A percentile compares a stretch with the other conserved stretches of the same genome.
Evolutionary conservation across 2,113 vertebrate genomes (phyloP).

Genomic region (Furnarius figulus): DNA sequence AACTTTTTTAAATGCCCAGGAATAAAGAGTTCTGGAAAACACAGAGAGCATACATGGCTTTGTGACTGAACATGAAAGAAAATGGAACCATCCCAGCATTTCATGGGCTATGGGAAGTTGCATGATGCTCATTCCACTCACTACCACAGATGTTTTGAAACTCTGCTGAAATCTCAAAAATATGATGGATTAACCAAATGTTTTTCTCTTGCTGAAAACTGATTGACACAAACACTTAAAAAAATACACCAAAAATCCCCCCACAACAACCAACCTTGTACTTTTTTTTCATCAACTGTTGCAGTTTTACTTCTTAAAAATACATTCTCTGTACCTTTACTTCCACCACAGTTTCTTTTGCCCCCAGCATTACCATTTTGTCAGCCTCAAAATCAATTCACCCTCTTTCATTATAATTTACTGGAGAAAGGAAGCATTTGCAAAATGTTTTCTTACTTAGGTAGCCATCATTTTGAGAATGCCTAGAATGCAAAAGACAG

Average conservation of each 20-base stretch:
- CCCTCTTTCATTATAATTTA: not conserved
- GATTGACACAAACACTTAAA: not conserved
- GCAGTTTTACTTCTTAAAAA: not conserved
- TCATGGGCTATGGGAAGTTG: not conserved
- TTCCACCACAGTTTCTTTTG: not conserved
- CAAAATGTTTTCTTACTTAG: not conserved
- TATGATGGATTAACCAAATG: not conserved
- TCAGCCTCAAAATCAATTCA: not conserved
- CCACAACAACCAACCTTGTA: not conserved
- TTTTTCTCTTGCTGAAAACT: not conserved
- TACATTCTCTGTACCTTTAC: not conserved
- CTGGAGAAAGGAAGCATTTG: not conserved
- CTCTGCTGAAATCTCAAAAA: not conserved
- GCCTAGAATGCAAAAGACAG: not conserved
- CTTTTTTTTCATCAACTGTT: not conserved
- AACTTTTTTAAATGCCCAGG: not conserved
- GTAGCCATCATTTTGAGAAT: not conserved
- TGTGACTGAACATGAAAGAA: not conserved
- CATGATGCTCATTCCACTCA: not conserved
- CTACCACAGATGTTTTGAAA: not conserved
- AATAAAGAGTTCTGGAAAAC: not conserved
- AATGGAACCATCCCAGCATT: not conserved
- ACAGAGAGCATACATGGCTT: not conserved
- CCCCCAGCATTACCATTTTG: not conserved
- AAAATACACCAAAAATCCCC: fast-evolving